Evolutionary conservation across 1,140 invertebrate species (phyloP).

Genomic region (Papilio aristodemus): DNA sequence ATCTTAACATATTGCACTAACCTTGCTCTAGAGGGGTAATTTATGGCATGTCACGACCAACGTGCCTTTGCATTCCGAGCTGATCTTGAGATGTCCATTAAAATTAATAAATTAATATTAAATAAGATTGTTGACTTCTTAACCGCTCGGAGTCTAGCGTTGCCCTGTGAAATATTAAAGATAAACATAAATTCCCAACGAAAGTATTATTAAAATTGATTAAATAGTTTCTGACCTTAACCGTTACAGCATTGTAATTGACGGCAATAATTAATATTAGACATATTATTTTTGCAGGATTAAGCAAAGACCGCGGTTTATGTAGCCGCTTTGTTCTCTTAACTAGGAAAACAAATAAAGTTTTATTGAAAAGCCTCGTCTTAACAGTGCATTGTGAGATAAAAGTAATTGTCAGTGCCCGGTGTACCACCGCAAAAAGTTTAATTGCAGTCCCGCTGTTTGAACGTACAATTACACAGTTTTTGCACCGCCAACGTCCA

Average conservation of each 20-base stretch:
- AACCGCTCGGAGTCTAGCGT: too few species aligned
- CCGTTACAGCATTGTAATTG: too few species aligned
- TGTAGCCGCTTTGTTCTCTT: background rate
- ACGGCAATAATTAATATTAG: too few species aligned
- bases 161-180: too few species aligned
- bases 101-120: background rate
- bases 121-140: background rate
- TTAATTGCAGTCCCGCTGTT: constrained; percentile 41
- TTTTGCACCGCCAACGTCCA: constrained; percentile 28
- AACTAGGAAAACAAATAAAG: constrained; percentile 18
- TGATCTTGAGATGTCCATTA: background rate
- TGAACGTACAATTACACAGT: constrained; percentile 39
- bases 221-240: too few species aligned
- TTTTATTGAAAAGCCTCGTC: constrained; percentile 14
- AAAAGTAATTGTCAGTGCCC: constrained; percentile 28
- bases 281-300: too few species aligned
- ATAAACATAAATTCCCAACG: too few species aligned
- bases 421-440: constrained; percentile 37
- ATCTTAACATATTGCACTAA: background rate
- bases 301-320: background rate
- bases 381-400: constrained; percentile 23
- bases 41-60: constrained; percentile 3
- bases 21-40: background rate
- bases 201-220: too few species aligned
- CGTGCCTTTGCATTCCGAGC: background rate